Percentiles rank a stretch among this genome's conserved stretches.
These are phyloP conservation scores for Melitaea cinxia DNA, from an alignment of 1,140 invertebrate genomes.

Conservation along the genomic window DNA sequence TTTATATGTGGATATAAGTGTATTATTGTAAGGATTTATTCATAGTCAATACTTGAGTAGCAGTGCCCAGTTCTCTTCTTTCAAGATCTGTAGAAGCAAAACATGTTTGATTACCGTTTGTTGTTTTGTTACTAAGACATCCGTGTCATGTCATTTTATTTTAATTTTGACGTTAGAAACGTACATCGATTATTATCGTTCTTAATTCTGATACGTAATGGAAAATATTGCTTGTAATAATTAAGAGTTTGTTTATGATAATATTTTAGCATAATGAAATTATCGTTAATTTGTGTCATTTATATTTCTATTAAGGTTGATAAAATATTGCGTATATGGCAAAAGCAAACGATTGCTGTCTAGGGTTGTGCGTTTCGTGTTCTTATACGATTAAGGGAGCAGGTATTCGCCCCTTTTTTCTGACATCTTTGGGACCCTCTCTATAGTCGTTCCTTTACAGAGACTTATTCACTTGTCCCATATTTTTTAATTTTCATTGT, in stretches of 20 bases:
- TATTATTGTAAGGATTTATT: slow-evolving; percentile 48
- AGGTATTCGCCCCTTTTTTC: slow-evolving; percentile 74
- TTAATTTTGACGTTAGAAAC: slow-evolving; percentile 14
- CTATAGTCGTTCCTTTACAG: slow-evolving; percentile 36
- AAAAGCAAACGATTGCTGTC: slow-evolving; percentile 13
- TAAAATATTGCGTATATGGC: slow-evolving; percentile 8
- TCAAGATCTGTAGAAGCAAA: slow-evolving; percentile 61
- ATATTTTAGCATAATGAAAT: background rate
- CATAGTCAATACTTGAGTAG: slow-evolving; percentile 59
- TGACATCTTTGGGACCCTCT: slow-evolving; percentile 37
- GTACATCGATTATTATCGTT: background rate
- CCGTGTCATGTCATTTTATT: slow-evolving; percentile 58
- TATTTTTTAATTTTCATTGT: slow-evolving; percentile 37
- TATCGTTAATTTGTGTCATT: background rate
- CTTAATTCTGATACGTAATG: slow-evolving; percentile 7
- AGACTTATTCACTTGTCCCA: slow-evolving; percentile 43
- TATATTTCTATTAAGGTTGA: slow-evolving; percentile 14
- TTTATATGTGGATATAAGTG: slow-evolving; percentile 47
- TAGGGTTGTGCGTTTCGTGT: slow-evolving; percentile 15
- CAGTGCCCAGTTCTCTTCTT: slow-evolving; percentile 51
- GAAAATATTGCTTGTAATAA: slow-evolving; percentile 20
- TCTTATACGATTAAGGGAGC: slow-evolving; percentile 40
- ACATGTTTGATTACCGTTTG: slow-evolving; percentile 74
- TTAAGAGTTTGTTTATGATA: background rate
- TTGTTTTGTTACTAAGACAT: slow-evolving; percentile 75